Base-by-base conservation (phyloP, 1,140 invertebrate species). In the Brachionus manjavacas region DNA sequence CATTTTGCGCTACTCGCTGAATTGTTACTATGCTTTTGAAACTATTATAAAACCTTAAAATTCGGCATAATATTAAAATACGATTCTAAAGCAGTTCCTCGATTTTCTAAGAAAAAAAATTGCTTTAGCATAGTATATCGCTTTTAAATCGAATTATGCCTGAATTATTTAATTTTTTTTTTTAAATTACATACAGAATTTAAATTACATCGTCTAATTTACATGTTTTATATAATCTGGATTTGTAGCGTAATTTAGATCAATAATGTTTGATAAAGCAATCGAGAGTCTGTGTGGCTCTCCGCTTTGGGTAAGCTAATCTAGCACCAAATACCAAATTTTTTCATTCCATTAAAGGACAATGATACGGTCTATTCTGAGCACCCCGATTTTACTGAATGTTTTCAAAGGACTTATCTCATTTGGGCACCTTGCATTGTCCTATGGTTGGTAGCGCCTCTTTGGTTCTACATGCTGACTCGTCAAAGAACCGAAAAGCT, bases 381-480 rank as follows among this genome's bases (percentile, higher is more conserved):
- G 16, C 39, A 83, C 64, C 81, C 81, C 3, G 31, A 83, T 52
- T 83, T 83, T 68, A 83, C 81, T 7, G n/a, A 31, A 31, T 83
- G 81, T 35, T 83, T 83, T 46, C 81, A 68, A 55, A 49, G 7
- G 11, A 83, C 81, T n/a, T 52, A 43, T 28, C 11, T 83, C 14
- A 23, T 68, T 16, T 83, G 81, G 81, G 60, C 11, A 20, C 81
- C 81, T 9, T 68, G 39, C 31, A 8, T 68, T 46, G n/a, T 83
- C 2, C 12, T 83, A 3, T 83, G 81, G 81, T 9, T 83, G n/a
- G 20, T 52, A n/a, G 60, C 60, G 14, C 81, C 81, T n/a, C 46
- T 83, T 46, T 83, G 81, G 81, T 28, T 72, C 64, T 83, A 83
- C 49, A 83, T 83, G 81, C 23, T 83, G n/a, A 83, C 64, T 14